These are phyloP conservation scores for Mesorhabditis spiculigera DNA, from an alignment of 2,888 invertebrate genomes.

Conservation along the genomic window DNA sequence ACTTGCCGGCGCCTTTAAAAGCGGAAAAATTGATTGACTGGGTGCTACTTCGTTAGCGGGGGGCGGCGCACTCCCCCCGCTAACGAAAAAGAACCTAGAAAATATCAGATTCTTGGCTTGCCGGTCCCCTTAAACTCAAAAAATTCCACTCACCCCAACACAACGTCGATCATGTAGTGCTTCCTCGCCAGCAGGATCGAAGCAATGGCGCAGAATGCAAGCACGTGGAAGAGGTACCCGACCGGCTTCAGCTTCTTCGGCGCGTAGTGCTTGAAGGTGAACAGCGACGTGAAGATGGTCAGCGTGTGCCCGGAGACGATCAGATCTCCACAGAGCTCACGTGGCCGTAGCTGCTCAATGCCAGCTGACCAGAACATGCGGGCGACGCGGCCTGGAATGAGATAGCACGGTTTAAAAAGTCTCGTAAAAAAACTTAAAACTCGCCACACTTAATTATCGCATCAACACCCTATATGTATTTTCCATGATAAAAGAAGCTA, in stretches of 20 bases:
- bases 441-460: too few species aligned
- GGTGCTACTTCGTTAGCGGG: too few species aligned
- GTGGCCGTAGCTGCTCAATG: constrained; percentile 37
- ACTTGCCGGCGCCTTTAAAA: too few species aligned
- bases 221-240: constrained; percentile 38
- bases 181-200: constrained; percentile 52
- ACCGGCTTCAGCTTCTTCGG: constrained; percentile 41
- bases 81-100: too few species aligned
- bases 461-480: too few species aligned
- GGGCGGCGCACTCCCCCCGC: too few species aligned
- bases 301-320: constrained; percentile 57
- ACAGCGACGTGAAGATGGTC: constrained; percentile 45
- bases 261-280: constrained; percentile 45
- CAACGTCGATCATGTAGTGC: constrained; percentile 53
- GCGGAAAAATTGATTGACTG: too few species aligned
- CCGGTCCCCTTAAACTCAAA: too few species aligned
- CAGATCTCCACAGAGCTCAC: constrained; percentile 54
- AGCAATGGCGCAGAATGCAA: constrained; percentile 41
- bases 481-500: too few species aligned
- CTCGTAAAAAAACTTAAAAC: too few species aligned
- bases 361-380: constrained; percentile 55
- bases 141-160: constrained; percentile 39
- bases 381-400: constrained; percentile 25
- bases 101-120: too few species aligned
- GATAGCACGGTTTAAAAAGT: too few species aligned